Evolutionary conservation across 1,140 invertebrate species (phyloP), one percentile per base, ranked within the genome.

Genomic region (Heliconius himera): DNA sequence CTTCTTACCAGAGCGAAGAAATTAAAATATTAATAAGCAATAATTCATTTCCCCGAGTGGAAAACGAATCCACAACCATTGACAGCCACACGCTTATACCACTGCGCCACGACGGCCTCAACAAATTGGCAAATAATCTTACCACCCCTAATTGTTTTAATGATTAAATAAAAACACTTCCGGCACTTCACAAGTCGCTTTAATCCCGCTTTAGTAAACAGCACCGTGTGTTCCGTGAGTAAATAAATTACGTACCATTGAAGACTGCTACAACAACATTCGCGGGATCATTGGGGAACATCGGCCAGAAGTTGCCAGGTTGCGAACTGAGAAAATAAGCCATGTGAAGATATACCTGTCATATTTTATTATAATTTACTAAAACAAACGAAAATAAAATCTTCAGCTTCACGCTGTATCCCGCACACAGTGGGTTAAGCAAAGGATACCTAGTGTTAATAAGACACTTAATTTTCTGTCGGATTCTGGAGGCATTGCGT

Each of bases 281-380:
- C 78, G 78, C 85, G 82, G 84, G 82, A 85, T 86, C 84, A 82
- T 88, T 85, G 85, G 80, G 78, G 81, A 81, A 78, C 84, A 83
- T 76, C 78, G 78, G 73, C 76, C 83, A 85, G 84, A 88, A 86
- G 80, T 81, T 82, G 78, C 80, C 78, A 77, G 79, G 79, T 80
- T 81, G 26, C n/a, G 18, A 51, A 51, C 8, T 56, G 54, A 22
- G 54, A 3, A 56, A 56, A 56, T 56, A 56, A 3, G 54, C 20
- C n/a, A 22, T 56, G 22, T 56, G 0, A 56, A 56, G 3, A 22
- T 13, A 13, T 29, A 29, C 13, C 3, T 66, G 26, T 66, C 60
- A 29, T 66, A 66, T n/a, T 8, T 9, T 56, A 56, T 56, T 56
- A 56, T 56, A 51, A 51, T 51, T 20, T 20, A 51, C 4, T 4